These are phyloP conservation scores for Syndactyla subalaris DNA, from an alignment of 2,797 vertebrate species.

Conservation along the genomic window DNA sequence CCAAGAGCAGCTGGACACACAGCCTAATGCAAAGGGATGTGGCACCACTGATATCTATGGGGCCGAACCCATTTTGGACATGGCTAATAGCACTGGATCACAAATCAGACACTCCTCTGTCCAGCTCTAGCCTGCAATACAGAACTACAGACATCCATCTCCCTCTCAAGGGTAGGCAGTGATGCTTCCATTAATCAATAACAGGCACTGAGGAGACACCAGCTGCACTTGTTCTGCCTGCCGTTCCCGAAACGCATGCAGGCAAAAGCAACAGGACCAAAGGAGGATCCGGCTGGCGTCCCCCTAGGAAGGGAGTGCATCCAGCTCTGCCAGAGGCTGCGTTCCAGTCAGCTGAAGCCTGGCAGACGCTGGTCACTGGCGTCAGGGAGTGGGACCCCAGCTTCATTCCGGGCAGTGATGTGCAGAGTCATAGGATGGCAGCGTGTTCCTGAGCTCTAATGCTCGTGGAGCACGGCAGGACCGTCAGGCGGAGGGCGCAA, in stretches of 20 bases:
- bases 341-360: background rate
- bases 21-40: background rate
- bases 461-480: background rate
- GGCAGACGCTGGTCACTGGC: background rate
- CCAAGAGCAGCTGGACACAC: accelerated
- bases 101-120: background rate
- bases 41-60: accelerated
- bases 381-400: background rate
- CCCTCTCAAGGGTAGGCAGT: background rate
- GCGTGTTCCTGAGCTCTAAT: background rate
- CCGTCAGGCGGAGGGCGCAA: background rate
- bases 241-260: background rate
- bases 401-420: background rate
- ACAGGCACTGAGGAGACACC: background rate
- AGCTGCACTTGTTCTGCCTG: background rate
- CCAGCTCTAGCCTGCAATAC: background rate
- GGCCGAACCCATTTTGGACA: background rate
- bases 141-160: background rate
- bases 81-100: background rate
- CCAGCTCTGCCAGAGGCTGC: background rate
- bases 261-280: background rate
- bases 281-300: background rate
- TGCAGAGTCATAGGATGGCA: constrained; percentile 40
- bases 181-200: background rate
- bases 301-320: background rate